Conservation (phyloP, 2,113 vertebrate species). For the Catharus fuscescens region DNA sequence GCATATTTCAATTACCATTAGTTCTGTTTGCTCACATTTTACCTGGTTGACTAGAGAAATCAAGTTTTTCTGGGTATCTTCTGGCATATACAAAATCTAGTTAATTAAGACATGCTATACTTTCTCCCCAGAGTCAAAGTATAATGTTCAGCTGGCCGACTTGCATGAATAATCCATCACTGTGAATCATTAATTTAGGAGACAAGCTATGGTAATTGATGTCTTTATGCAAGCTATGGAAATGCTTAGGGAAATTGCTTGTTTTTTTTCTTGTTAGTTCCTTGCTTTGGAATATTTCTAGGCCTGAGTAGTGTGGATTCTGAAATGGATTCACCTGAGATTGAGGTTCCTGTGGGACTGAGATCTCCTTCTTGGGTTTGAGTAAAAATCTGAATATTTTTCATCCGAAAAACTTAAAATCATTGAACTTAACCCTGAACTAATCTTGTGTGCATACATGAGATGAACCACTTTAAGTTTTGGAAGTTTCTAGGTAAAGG, state of each 20-base stretch:
- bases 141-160: constrained; percentile 45
- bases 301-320: background rate
- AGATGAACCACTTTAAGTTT: background rate
- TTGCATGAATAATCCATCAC: constrained; percentile 69
- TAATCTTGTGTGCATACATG: background rate
- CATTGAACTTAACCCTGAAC: background rate
- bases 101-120: constrained; percentile 66
- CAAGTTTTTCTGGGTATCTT: constrained; percentile 21
- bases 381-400: background rate
- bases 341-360: background rate
- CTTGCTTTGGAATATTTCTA: constrained; percentile 19
- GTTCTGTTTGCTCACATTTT: constrained; percentile 1
- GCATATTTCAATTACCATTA: background rate
- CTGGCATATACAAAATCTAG: constrained; percentile 32
- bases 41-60: constrained; percentile 23
- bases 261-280: constrained; percentile 7
- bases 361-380: background rate
- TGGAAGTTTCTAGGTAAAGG: background rate
- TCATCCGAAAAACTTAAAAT: background rate
- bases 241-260: constrained; percentile 45
- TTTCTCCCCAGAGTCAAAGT: constrained; percentile 51
- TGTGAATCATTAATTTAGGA: constrained; percentile 64
- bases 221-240: constrained; percentile 60
- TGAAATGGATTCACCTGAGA: background rate
- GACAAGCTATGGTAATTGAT: constrained; percentile 65